phyloP scores from a whole-genome alignment of 92 coral and sea anemone species.

The Porites lobata region DNA sequence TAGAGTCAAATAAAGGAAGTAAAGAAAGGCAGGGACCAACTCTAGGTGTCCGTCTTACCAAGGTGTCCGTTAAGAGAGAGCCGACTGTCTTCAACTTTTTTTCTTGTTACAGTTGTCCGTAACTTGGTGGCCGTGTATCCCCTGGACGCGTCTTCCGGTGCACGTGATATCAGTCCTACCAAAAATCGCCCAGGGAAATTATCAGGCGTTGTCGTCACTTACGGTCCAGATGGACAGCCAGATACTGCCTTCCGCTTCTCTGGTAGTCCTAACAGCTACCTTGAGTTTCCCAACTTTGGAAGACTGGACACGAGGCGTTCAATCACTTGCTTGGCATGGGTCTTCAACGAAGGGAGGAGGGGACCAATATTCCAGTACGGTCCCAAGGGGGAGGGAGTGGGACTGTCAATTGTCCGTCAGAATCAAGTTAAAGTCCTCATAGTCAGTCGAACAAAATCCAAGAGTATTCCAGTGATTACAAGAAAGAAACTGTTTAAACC shows the following conservation, averaged over 20 bases:
- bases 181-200: slow-evolving; percentile 73
- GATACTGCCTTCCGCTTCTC: slow-evolving; percentile 71
- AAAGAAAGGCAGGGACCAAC: too few species aligned
- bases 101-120: slow-evolving; percentile 20
- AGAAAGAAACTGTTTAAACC: slow-evolving; percentile 22
- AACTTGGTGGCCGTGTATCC: slow-evolving; percentile 79
- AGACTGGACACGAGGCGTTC: slow-evolving; percentile 85
- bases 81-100: too few species aligned
- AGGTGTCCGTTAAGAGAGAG: too few species aligned
- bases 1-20: too few species aligned
- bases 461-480: slow-evolving; percentile 28
- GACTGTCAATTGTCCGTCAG: neutral
- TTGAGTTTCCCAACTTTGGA: slow-evolving; percentile 83
- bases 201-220: slow-evolving; percentile 50
- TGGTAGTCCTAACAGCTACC: slow-evolving; percentile 74
- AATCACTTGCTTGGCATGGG: slow-evolving; percentile 80
- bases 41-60: too few species aligned
- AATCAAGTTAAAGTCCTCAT: slow-evolving; percentile 29
- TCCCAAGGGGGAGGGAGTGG: slow-evolving; percentile 27
- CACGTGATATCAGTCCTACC: slow-evolving; percentile 77
- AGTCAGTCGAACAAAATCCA: slow-evolving; percentile 21
- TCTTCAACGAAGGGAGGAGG: slow-evolving; percentile 63
- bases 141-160: slow-evolving; percentile 64
- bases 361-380: slow-evolving; percentile 55
- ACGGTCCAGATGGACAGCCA: slow-evolving; percentile 87